A percentile compares a stretch with the other conserved stretches of the same genome.
Conservation (phyloP, 2,797 vertebrate genomes). For the Argentina silus region DNA sequence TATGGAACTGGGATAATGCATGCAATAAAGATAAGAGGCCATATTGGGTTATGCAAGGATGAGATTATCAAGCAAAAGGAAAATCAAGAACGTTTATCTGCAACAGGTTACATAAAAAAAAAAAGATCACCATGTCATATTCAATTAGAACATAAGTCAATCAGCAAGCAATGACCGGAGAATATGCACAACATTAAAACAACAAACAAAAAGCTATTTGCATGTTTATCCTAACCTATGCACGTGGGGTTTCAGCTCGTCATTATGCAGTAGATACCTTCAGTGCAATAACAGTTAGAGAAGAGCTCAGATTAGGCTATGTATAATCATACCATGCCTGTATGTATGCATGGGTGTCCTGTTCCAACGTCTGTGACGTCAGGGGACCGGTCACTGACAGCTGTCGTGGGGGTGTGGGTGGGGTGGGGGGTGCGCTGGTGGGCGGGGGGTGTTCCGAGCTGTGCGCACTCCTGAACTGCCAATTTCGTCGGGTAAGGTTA, state of each 20-base stretch:
- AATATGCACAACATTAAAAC: no score
- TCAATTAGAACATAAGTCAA: no score
- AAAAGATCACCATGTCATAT: no score
- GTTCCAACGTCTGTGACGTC: constrained; percentile 22
- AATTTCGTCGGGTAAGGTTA: constrained; percentile 56
- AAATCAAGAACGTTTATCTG: no score
- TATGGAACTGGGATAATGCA: background rate
- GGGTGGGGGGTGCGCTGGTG: background rate
- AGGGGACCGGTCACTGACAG: constrained; percentile 47
- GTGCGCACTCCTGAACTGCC: constrained; percentile 27
- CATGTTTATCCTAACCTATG: no score
- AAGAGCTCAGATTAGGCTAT: background rate
- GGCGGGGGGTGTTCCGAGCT: constrained; percentile 22
- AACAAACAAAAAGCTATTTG: no score
- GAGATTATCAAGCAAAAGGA: no score
- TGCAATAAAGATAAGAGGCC: background rate
- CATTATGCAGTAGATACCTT: no score
- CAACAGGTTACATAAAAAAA: no score
- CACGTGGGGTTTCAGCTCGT: no score
- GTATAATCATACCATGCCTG: constrained; percentile 41
- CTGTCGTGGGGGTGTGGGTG: constrained; percentile 47
- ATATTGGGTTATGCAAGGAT: background rate
- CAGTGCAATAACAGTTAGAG: background rate
- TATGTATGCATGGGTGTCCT: constrained; percentile 45
- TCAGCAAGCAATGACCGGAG: no score